Evolutionary conservation across 2,888 invertebrate species (phyloP), one percentile per base, ranked within the genome.

Genomic region (Athalia cordata): DNA sequence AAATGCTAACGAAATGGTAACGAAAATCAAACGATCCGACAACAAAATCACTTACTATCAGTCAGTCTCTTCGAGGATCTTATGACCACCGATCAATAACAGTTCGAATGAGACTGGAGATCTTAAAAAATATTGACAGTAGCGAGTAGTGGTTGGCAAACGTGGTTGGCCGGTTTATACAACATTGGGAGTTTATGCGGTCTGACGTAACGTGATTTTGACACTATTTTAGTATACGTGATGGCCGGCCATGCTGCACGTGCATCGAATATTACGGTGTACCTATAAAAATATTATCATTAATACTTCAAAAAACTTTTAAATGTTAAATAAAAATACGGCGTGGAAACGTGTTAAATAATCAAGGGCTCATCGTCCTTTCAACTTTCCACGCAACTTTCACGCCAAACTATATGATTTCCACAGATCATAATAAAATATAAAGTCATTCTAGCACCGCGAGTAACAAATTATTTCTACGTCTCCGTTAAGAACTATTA

Each of bases 191-290:
- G 72, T 72, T 72, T 47, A 59, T 59, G 29, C 29, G 29, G 29
- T 49, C 55, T 72, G 72, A 75, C 64, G 75, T 75, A 75, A 75
- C 61, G 8, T 62, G 50, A 75, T 75, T 62, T 75, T 62, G 59
- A 75, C 62, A 50, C 75, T 52, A 52, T 62, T 62, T 62, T 9
- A 45, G 45, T 4, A 45, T 64, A 75, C 75, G 75, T 75, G 75
- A 75, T 64, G 62, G 75, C 75, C 50, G 15, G 43, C 29, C 29
- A 29, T 29, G 2, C n/a, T 64, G 50, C 62, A 75, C 75, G 75
- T 61, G 75, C 75, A 75, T 75, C 6, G 75, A 75, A 75, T 75
- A 29, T 61, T 9, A 75, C 50, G 6, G 68, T 52, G 15, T 29
- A 15, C 29, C 29, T 55, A 9, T n/a, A 55, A 55, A 45, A 57